phyloP scores from a whole-genome alignment of 2,113 vertebrate species.

The Fulica atra region DNA sequence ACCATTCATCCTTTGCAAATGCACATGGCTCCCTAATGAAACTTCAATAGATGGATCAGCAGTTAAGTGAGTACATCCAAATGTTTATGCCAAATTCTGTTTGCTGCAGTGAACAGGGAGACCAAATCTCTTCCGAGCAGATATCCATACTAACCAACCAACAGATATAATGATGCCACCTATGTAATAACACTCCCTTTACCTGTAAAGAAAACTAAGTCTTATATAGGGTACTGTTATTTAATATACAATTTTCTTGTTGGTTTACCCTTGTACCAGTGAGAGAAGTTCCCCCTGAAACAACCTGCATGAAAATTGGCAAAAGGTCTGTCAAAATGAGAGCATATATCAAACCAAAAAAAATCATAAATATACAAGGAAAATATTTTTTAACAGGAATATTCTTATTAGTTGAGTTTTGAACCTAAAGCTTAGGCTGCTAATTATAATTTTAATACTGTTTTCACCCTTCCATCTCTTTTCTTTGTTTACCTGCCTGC shows the following conservation, averaged over 20 bases:
- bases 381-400: background rate
- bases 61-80: constrained; percentile 70
- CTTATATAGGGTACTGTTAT: background rate
- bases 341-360: background rate
- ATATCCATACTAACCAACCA: background rate
- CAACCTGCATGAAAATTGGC: background rate
- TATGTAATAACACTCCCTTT: background rate
- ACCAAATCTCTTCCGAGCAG: constrained; percentile 44
- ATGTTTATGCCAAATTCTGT: constrained; percentile 69
- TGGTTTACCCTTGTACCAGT: background rate
- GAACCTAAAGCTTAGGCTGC: background rate
- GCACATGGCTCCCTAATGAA: constrained; percentile 80
- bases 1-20: constrained; percentile 82
- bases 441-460: constrained; percentile 12
- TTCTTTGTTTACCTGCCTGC: constrained; percentile 18
- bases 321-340: background rate
- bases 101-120: constrained; percentile 59
- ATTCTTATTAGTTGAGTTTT: background rate
- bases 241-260: background rate
- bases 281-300: background rate
- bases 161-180: background rate
- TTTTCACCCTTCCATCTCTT: background rate
- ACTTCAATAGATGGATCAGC: constrained; percentile 77
- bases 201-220: background rate
- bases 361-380: background rate